phyloP scores from a whole-genome alignment of 1,140 invertebrate genomes.

The Acyrthosiphon pisum region DNA sequence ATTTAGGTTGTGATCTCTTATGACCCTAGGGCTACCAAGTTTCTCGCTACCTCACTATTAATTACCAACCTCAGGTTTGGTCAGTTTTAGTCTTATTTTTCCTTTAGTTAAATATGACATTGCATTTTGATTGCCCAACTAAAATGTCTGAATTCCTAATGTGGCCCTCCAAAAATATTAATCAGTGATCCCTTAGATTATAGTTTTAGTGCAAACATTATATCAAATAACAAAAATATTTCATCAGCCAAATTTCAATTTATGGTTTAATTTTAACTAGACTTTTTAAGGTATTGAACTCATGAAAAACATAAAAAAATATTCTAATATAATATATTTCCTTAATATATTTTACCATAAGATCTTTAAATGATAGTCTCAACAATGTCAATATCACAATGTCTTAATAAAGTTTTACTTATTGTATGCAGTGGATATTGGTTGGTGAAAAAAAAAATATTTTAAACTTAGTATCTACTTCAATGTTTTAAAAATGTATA shows the following conservation, averaged over 20 bases:
- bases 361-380: slow-evolving; percentile 50
- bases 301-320: neutral
- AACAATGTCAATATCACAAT: slow-evolving; percentile 46
- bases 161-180: neutral
- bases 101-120: neutral
- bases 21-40: no score
- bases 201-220: neutral
- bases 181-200: neutral
- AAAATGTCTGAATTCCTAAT: neutral
- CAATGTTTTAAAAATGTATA: neutral
- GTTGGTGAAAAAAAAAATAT: neutral
- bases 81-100: neutral
- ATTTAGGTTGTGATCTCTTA: no score
- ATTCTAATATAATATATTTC: slow-evolving; percentile 11
- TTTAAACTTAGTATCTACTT: neutral
- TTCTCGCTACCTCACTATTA: no score
- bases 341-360: slow-evolving; percentile 13
- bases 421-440: neutral
- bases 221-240: neutral
- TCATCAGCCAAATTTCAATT: neutral
- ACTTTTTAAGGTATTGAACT: neutral
- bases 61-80: no score
- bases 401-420: slow-evolving; percentile 7
- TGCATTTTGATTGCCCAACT: no score
- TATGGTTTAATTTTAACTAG: neutral